Evolutionary conservation across 64 coral and sea anemone species (phyloP).

Genomic region (Hydrozoanthus tunicans): DNA sequence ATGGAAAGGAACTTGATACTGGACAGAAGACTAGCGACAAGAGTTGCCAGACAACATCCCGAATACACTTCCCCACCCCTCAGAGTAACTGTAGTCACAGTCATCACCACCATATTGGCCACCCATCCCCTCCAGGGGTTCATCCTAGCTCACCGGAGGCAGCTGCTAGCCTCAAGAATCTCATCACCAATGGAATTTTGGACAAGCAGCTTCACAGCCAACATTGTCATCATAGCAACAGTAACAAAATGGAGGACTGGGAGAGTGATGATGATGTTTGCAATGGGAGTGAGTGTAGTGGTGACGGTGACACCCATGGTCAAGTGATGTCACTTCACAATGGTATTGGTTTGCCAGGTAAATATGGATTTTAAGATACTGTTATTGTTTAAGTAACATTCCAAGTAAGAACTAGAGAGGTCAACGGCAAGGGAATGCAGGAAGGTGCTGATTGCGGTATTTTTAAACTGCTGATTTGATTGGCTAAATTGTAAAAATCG

Average conservation of each 20-base stretch:
- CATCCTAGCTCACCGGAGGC: slow-evolving; percentile 55
- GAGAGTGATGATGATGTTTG: slow-evolving; percentile 67
- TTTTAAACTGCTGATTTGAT: no score
- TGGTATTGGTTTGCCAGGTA: slow-evolving; percentile 60
- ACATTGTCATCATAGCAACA: slow-evolving; percentile 61
- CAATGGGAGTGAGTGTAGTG: slow-evolving; percentile 69
- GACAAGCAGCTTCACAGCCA: slow-evolving; percentile 53
- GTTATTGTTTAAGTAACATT: no score
- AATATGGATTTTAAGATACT: neutral
- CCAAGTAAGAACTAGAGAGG: no score
- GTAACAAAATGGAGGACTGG: slow-evolving; percentile 64
- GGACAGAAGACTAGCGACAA: slow-evolving; percentile 68
- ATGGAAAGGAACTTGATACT: slow-evolving; percentile 68
- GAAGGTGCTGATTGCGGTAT: no score
- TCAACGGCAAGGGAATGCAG: no score
- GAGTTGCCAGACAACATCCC: slow-evolving; percentile 60
- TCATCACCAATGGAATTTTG: slow-evolving; percentile 56
- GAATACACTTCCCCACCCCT: slow-evolving; percentile 51
- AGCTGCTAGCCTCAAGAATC: slow-evolving; percentile 27
- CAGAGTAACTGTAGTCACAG: slow-evolving; percentile 59
- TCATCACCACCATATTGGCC: slow-evolving; percentile 50
- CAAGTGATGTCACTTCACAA: slow-evolving; percentile 33
- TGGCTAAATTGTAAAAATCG: no score
- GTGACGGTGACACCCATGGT: slow-evolving; percentile 59
- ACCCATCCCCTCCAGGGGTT: neutral